Evolutionary conservation across 2,113 vertebrate species (phyloP).

Genomic region (Heliornis fulica): DNA sequence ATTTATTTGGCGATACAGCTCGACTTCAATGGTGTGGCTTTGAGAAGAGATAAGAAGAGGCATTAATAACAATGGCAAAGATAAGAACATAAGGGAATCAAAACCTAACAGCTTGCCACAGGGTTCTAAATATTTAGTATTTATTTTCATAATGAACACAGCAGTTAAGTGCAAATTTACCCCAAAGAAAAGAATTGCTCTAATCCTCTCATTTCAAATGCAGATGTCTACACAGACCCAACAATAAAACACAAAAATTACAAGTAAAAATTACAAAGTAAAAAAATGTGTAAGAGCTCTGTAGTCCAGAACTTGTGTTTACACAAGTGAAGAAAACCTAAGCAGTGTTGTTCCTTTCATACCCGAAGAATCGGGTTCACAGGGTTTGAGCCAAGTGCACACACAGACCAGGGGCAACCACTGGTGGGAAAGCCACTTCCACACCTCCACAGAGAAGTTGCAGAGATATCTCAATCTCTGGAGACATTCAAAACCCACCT

Average conservation of each 20-base stretch:
- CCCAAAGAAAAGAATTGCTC: neutral
- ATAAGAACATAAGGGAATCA: neutral
- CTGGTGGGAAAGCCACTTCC: neutral
- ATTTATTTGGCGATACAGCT: neutral
- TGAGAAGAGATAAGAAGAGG: neutral
- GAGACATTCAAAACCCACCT: too few relatives aligned
- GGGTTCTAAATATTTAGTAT: neutral
- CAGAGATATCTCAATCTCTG: too few relatives aligned
- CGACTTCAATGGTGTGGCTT: neutral
- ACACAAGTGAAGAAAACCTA: neutral
- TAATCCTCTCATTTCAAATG: neutral
- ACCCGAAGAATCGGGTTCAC: neutral
- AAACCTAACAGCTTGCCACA: neutral
- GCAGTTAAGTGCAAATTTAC: neutral
- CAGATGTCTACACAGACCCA: neutral
- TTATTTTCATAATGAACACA: neutral
- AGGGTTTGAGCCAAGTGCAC: neutral
- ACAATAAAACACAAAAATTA: neutral
- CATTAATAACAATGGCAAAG: neutral
- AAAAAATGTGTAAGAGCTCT: neutral
- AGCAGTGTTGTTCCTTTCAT: neutral
- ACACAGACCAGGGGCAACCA: neutral
- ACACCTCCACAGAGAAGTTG: too few relatives aligned
- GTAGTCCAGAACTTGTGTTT: neutral
- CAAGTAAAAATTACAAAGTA: neutral